A percentile compares a stretch with the other conserved stretches of the same genome.
These are phyloP conservation scores for Pherbina coryleti DNA, from an alignment of 2,888 invertebrate genomes.

Conservation along the genomic window DNA sequence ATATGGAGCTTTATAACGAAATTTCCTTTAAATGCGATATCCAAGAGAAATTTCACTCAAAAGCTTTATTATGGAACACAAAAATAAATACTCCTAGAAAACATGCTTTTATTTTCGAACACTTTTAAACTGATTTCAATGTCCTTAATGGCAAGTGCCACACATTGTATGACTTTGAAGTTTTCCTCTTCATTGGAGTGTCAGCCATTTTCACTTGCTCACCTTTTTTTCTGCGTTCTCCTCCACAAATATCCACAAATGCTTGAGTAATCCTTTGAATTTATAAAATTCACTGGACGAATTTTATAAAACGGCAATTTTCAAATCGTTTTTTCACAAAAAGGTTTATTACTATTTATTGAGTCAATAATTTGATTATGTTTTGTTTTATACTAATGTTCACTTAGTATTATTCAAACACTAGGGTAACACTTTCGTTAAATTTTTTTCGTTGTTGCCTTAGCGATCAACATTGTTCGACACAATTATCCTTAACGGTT, in stretches of 20 bases:
- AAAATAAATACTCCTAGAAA: no score
- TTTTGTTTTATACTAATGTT: background rate
- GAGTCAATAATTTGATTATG: background rate
- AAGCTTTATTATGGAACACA: no score
- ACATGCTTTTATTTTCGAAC: no score
- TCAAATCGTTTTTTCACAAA: background rate
- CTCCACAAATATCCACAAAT: background rate
- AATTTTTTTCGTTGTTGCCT: background rate
- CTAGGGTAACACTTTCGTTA: conserved; percentile 8
- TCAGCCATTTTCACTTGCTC: background rate
- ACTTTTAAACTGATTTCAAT: no score
- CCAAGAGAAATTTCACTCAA: no score
- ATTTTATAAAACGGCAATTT: background rate
- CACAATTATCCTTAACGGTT: background rate
- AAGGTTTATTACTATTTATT: background rate
- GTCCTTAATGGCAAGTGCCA: no score
- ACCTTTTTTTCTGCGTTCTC: background rate
- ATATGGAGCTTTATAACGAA: no score
- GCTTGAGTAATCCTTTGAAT: conserved; percentile 9
- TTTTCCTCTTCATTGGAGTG: background rate
- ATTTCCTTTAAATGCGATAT: no score
- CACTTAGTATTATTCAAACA: conserved; percentile 8
- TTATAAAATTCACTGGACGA: background rate
- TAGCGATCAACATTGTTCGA: background rate
- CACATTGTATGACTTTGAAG: background rate